Evolutionary conservation across 2,888 invertebrate species (phyloP), one percentile per base, ranked within the genome.

Genomic region (Notodonta ziczac): DNA sequence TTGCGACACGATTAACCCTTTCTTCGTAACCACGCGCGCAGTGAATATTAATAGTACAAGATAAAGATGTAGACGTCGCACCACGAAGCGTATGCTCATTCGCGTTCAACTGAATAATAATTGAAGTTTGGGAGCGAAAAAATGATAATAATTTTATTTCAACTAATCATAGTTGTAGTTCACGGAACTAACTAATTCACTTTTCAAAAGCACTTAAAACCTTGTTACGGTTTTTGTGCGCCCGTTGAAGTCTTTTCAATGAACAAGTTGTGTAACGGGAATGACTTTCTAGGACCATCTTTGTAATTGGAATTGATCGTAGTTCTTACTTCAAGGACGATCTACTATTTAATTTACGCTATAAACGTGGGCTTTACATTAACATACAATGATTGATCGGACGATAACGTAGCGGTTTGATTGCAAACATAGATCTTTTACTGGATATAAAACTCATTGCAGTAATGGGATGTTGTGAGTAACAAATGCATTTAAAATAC

Each of bases 1-100:
- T 75, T 76, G 65, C 76, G 64, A 76, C 72, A 75, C 55, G 61
- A 58, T 61, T 60, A 63, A 74, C 75, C 76, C 72, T 76, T 75
- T 76, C 74, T 66, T 72, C 72, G 76, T 71, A 82, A 84, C 68
- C 60, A 62, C 53, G 72, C 74, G 68, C 68, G 76, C 51, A 16
- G 56, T 58, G 82, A 79, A 84, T 84, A 67, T 53, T 66, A 78
- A 83, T 66, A 55, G 12, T 50, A 68, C 63, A 32, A 44, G 57
- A 10, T 59, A 68, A 59, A 55, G 57, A 63, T 57, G 46, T 48
- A 57, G n/a, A 51, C 60, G 64, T 62, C 54, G 46, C 4, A 9
- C 13, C 4, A 9, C 12, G n/a, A 14, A 35, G 12, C 35, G 24
- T 48, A 57, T 56, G 24, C 61, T 46, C 58, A 35, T 4, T 59